Base-by-base conservation (phyloP, 2,797 vertebrate species). In the Enteromius trimaculatus region DNA sequence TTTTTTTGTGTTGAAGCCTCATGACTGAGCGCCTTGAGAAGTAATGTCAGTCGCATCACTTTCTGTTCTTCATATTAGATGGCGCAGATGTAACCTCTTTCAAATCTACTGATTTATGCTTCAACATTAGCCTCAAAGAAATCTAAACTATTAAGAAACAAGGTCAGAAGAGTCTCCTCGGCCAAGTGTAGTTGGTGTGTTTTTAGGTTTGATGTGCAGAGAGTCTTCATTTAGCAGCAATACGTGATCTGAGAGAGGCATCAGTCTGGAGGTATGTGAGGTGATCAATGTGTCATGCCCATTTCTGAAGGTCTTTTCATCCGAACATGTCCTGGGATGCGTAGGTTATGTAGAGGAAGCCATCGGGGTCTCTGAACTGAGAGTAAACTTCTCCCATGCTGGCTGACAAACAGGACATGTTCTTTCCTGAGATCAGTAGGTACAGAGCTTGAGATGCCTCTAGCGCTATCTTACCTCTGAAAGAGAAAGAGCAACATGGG, bases 271-370 rank as follows among this genome's bases (percentile, higher is more conserved):
- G 39, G 34, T 81, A 87, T 87, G 55, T 42, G 23, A 83, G 68
- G 90, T 90, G 60, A 74, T 72, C 1, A 44, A 34, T 85, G 34
- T 34, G 81, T 82, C 77, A 78, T 87, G 86, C 1, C 23, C 64
- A 62, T 11, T 82, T 26, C 3, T 72, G 82, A 51, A 80, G 47
- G 2, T 86, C 37, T 31, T 58, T 80, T 1, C 92, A 93, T 44
- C 96, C 96, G 1, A 96, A 96, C 91, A 95, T 93, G 65, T 96
- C 96, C 89, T 96, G 96, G 0, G 96, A 96, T 83, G 95, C 94
- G 4, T 96, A 96, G 37, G 95, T 95, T 91, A 96, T 92, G 92
- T 96, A 96, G 29, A 96, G 95, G 91, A 96, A 96, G 77, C 96
- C 96, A 4, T 96, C 96, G 0, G 90, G 47, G 31, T 96, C 96